Evolutionary conservation across 2,113 vertebrate species (phyloP).

Genomic region (Bambusicola thoracicus): DNA sequence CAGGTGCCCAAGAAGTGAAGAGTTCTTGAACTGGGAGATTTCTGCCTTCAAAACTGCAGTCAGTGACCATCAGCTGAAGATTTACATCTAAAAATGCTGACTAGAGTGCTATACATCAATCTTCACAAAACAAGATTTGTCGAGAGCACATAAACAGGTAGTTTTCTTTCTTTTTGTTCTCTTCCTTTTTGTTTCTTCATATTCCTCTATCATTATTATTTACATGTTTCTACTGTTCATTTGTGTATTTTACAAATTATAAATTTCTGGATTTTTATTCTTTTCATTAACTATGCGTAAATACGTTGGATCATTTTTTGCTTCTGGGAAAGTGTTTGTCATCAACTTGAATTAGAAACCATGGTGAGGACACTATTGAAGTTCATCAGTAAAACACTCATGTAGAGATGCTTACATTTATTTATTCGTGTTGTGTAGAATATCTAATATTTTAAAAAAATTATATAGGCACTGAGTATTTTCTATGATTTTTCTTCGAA

Average conservation of each 20-base stretch:
- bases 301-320: background rate
- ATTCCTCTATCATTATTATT: background rate
- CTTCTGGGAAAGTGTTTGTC: background rate
- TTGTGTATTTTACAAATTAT: background rate
- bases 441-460: background rate
- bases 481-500: background rate
- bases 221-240: background rate
- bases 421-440: background rate
- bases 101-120: background rate
- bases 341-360: background rate
- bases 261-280: background rate
- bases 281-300: background rate
- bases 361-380: background rate
- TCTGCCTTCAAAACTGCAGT: background rate
- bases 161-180: background rate
- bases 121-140: background rate
- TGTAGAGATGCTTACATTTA: background rate
- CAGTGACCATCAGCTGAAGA: background rate
- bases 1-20: background rate
- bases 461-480: background rate
- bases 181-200: background rate
- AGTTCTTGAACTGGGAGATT: background rate
- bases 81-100: background rate
- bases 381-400: background rate
- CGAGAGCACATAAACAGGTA: background rate